Evolutionary conservation across 1,140 invertebrate genomes (phyloP), one percentile per base, ranked within the genome.

Genomic region (Octopus sinensis): DNA sequence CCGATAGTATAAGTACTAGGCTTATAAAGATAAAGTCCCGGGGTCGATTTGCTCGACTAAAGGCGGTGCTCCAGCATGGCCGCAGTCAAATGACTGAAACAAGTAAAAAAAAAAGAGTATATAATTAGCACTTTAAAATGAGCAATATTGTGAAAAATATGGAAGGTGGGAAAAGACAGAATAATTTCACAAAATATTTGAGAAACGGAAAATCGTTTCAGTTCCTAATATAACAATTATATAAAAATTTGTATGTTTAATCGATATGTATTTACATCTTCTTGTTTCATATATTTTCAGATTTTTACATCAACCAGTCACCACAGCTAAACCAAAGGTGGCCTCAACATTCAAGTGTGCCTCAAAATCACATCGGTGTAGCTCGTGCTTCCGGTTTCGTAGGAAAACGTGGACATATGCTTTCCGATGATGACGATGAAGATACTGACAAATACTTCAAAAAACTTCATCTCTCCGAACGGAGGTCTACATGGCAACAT

Each of bases 221-320:
- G 30, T 43, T 43, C 30, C 30, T 43, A 43, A 43, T 43, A 43
- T 43, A 0, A 3, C 30, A 43, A 43, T 43, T 62, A 62, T 62
- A 62, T 62, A 1, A 12, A 62, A 12, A 62, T 62, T 1, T 62
- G 17, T 62, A 62, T 62, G 9, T 12, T 62, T 12, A 12, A 62
- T 62, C 9, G 9, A 62, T 62, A 62, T 62, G 17, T 62, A 62
- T 17, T 9, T 62, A 62, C 17, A 62, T 17, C 9, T 17, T 17
- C 9, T 17, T 12, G 9, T 12, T 62, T 12, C 17, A 17, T 62
- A 62, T 43, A 6, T 52, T 30, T 77, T 0, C 7, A 77, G 76
- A 77, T 77, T 77, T 77, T 43, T 77, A 77, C 52, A 77, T 77
- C 76, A 77, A 51, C 52, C 76, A 77, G 43, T 77, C 76, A 13